A percentile compares a stretch with the other conserved stretches of the same genome.
These are phyloP conservation scores for Caenorhabditis sulstoni DNA, from an alignment of 2,888 invertebrate genomes.

Conservation along the genomic window DNA sequence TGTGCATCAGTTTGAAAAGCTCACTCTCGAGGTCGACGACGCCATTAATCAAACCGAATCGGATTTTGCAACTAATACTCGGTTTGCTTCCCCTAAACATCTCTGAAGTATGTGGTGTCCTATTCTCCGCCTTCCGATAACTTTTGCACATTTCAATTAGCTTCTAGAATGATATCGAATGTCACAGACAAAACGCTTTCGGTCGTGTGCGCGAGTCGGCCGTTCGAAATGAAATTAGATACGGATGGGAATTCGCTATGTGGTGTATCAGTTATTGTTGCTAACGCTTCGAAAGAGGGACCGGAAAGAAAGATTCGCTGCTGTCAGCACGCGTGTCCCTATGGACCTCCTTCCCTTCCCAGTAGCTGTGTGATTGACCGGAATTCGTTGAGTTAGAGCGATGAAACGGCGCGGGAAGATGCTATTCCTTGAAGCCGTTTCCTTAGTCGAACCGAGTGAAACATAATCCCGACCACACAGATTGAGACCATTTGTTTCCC, in stretches of 20 bases:
- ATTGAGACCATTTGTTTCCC: constrained; percentile 50
- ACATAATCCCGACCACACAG: constrained; percentile 49
- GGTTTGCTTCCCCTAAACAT: background rate
- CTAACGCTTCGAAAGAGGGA: constrained; percentile 4
- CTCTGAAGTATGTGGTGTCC: background rate
- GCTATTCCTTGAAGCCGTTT: constrained; percentile 6
- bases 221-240: constrained; percentile 50
- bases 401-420: background rate
- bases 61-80: constrained; percentile 26
- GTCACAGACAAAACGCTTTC: constrained; percentile 12
- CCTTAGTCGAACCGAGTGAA: constrained; percentile 34
- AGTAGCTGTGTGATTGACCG: constrained; percentile 25
- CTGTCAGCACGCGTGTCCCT: constrained; percentile 24
- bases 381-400: constrained; percentile 18
- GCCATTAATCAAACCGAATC: constrained; percentile 47
- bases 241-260: constrained; percentile 6
- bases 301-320: background rate
- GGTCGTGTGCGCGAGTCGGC: constrained; percentile 15
- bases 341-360: constrained; percentile 2
- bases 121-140: constrained; percentile 13
- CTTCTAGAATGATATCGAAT: constrained; percentile 44
- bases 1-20: constrained; percentile 15
- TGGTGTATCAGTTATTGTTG: constrained; percentile 25
- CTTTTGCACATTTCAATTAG: constrained; percentile 41
- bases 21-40: background rate